Percentiles rank a stretch among this genome's conserved stretches.
Conservation (phyloP, 2,888 invertebrate species). For the Trachelus troglodyta region DNA sequence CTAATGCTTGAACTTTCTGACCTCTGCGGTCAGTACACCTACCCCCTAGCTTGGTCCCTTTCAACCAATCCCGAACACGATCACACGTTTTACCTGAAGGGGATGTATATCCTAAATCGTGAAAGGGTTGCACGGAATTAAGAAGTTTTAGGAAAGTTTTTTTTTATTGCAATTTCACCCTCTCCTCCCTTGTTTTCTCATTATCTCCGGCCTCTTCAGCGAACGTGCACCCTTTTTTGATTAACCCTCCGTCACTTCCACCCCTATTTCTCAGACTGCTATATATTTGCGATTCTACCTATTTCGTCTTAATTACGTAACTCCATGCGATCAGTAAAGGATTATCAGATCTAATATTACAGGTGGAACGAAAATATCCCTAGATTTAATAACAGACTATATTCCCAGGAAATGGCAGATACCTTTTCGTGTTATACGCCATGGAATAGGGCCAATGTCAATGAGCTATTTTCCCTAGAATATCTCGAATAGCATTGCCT, state of each 20-base stretch:
- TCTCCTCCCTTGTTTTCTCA: background rate
- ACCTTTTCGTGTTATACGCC: background rate
- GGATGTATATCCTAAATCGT: background rate
- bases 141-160: background rate
- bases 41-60: background rate
- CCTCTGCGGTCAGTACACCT: background rate
- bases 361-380: background rate
- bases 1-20: slow-evolving; percentile 5
- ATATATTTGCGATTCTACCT: background rate
- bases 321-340: background rate
- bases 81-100: background rate
- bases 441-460: background rate
- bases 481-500: background rate
- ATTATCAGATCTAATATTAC: background rate
- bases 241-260: background rate
- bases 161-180: background rate
- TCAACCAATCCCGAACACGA: background rate
- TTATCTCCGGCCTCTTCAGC: background rate
- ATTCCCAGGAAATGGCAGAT: background rate
- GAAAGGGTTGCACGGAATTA: slow-evolving; percentile 1
- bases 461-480: background rate
- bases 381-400: background rate
- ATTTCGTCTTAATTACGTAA: background rate
- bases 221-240: background rate
- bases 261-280: background rate